Evolutionary conservation across 2,888 invertebrate genomes (phyloP).

Genomic region (Mythimna pallens): DNA sequence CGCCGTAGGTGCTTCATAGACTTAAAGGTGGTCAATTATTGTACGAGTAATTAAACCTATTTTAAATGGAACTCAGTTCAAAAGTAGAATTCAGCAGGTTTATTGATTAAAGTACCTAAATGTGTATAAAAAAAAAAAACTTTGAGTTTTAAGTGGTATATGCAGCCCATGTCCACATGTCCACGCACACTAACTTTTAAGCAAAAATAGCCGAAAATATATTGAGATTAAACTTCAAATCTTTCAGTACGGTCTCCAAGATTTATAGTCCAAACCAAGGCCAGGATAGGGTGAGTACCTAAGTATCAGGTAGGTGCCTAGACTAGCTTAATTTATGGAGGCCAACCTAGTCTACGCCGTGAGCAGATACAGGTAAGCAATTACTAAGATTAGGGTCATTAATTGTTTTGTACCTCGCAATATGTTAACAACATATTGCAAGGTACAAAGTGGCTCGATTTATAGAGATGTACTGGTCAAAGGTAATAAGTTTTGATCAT

Average conservation of each 20-base stretch:
- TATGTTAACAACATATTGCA: too few relatives aligned
- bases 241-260: background rate
- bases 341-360: background rate
- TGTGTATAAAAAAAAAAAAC: too few relatives aligned
- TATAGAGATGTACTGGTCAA: constrained; percentile 2
- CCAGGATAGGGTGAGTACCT: background rate
- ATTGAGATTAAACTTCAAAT: background rate
- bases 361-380: constrained; percentile 24
- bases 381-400: constrained; percentile 39
- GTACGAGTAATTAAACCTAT: too few relatives aligned
- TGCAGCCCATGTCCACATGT: too few relatives aligned
- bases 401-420: constrained; percentile 16
- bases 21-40: too few relatives aligned
- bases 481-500: too few relatives aligned
- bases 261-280: background rate
- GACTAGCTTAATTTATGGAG: constrained; percentile 43
- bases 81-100: too few relatives aligned
- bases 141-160: too few relatives aligned
- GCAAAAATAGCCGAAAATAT: background rate
- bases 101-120: too few relatives aligned
- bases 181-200: too few relatives aligned
- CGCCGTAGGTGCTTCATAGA: too few relatives aligned
- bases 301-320: background rate
- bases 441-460: constrained; percentile 16
- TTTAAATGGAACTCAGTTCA: too few relatives aligned